A percentile compares a stretch with the other conserved stretches of the same genome.
Evolutionary conservation across 2,888 invertebrate genomes (phyloP).

Genomic region (Aphelenchoides bicaudatus): DNA sequence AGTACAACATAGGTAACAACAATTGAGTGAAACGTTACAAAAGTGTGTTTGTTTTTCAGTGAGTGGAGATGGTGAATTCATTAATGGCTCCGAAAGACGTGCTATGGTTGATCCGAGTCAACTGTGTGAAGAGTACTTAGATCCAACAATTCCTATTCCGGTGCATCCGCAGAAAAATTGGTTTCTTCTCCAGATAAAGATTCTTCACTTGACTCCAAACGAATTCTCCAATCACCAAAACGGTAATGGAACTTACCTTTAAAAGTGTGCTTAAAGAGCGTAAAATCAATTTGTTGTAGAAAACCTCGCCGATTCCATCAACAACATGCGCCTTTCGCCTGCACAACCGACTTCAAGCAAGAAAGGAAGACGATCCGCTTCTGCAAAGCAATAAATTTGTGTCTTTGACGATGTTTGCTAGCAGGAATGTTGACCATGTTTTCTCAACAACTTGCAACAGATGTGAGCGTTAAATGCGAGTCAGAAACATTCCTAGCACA

Average conservation of each 20-base stretch:
- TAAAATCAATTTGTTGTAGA: no score
- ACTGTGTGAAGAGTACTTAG: constrained; percentile 17
- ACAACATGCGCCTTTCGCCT: no score
- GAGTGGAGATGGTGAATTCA: constrained; percentile 24
- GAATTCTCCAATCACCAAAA: not conserved
- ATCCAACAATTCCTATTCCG: constrained; percentile 12
- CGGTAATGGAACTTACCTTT: no score
- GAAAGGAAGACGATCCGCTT: no score
- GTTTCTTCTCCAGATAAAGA: constrained; percentile 18
- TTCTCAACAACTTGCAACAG: no score
- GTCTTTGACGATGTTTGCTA: no score
- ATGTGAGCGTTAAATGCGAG: constrained; percentile 8
- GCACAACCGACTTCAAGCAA: no score
- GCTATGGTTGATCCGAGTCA: not conserved
- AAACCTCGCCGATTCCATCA: no score
- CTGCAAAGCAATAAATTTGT: constrained; percentile 6
- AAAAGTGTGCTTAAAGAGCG: no score
- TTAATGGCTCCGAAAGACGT: constrained; percentile 18
- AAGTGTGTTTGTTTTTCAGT: constrained; percentile 22
- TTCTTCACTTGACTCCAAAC: constrained; percentile 14
- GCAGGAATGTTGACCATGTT: no score
- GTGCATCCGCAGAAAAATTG: constrained; percentile 18
- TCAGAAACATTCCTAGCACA: constrained; percentile 5
- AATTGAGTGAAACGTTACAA: not conserved
- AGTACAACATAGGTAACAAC: constrained; percentile 18